Evolutionary conservation across 2,888 invertebrate species (phyloP), one percentile per base, ranked within the genome.

Genomic region (Fragum fragum): DNA sequence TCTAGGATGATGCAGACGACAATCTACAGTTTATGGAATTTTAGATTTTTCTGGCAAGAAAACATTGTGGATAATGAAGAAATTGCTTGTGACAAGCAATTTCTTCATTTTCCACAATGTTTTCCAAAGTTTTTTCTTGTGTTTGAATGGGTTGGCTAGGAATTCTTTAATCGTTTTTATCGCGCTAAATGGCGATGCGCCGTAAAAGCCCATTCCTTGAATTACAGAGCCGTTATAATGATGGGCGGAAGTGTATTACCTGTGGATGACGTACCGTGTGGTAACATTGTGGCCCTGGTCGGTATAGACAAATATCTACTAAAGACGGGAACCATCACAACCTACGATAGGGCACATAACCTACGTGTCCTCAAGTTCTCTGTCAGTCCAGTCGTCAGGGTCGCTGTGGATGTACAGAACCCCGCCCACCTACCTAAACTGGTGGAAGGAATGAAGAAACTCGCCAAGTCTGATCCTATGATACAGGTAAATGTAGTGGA

Each of bases 401-500:
- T 99, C 28, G 99, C 99, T 90, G 99, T 99, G 1, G 99, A 99
- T 95, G 99, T 99, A 91, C 99, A 99, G 96, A 99, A 99, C 95
- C 98, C 99, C 18, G 98, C 99, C 73, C 99, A 99, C 96, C 96
- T 99, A 95, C 99, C 99, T 90, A 99, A 99, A 95, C 96, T 99
- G 92, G 99, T 99, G 76, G 99, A 99, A 96, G 96, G 99, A 95
- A 96, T 99, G 87, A 99, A 99, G 96, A 98, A 99, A 95, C 96
- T 99, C 94, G 98, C 99, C 94, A 99, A 99, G 95, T 99, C 99
- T 76, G 99, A 99, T 96, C 99, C 99, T 96, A 99, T 99, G 99
- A 99, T 99, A 91, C 95, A 95, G 92, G 94, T 94, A 85, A 63
- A 87, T 47, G n/a, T 47, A 47, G n/a, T n/a, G n/a, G n/a, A n/a